Evolutionary conservation across 1,140 invertebrate genomes (phyloP).

Genomic region (Ruditapes philippinarum): DNA sequence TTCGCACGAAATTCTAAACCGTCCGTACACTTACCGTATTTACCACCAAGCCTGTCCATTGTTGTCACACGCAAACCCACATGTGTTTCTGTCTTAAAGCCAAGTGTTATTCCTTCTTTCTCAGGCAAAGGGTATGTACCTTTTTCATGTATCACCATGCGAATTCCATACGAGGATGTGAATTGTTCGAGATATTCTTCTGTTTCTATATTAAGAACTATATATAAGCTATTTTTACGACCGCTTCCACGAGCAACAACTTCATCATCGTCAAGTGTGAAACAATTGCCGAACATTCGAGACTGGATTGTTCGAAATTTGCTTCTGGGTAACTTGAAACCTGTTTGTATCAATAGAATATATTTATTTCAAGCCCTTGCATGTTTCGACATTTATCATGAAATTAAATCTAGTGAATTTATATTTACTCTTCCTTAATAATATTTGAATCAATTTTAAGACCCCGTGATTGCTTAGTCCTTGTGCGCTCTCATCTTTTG

Average conservation of each 20-base stretch:
- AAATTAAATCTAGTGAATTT: too few species aligned
- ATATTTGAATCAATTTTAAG: too few species aligned
- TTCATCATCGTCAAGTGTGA: background rate
- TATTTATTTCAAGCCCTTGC: too few species aligned
- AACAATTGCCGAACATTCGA: background rate
- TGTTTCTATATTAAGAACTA: conserved; percentile 1
- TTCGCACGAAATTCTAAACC: background rate
- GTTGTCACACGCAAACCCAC: background rate
- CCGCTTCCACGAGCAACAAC: background rate
- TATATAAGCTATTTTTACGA: background rate
- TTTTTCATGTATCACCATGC: conserved; percentile 28
- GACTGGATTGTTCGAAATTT: background rate
- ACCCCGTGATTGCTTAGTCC: too few species aligned
- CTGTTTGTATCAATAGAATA: background rate
- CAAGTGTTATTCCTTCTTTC: background rate
- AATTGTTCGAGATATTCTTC: background rate
- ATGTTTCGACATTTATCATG: too few species aligned
- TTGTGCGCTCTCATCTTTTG: too few species aligned
- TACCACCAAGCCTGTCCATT: background rate
- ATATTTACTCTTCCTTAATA: too few species aligned
- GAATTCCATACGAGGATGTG: background rate
- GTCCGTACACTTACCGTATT: background rate
- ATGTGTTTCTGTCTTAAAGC: background rate
- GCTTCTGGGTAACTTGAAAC: background rate
- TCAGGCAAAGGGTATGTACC: conserved; percentile 1